phyloP scores from a whole-genome alignment of 2,888 invertebrate species.

The Megamerina dolium region DNA sequence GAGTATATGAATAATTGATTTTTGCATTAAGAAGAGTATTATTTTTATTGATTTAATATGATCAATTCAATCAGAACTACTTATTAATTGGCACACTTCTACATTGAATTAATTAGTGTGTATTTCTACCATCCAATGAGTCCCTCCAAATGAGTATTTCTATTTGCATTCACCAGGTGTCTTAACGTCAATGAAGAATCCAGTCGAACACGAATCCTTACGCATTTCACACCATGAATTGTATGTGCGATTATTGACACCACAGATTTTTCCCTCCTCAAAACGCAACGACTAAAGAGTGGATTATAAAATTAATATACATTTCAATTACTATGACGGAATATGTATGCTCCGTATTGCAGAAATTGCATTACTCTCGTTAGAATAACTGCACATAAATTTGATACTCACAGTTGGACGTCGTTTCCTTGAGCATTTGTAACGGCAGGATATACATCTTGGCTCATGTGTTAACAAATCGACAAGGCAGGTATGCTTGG shows the following conservation, averaged over 20 bases:
- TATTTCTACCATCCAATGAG: too few relatives aligned
- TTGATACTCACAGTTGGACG: constrained; percentile 33
- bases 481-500: constrained; percentile 63
- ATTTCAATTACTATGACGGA: background rate
- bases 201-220: constrained; percentile 67
- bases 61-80: too few relatives aligned
- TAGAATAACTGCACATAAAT: too few relatives aligned
- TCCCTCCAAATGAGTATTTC: too few relatives aligned
- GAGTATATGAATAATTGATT: too few relatives aligned
- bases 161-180: constrained; percentile 57
- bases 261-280: constrained; percentile 56
- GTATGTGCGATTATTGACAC: constrained; percentile 68
- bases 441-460: constrained; percentile 65
- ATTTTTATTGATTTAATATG: too few relatives aligned
- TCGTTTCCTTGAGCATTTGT: constrained; percentile 54
- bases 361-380: too few relatives aligned
- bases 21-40: too few relatives aligned
- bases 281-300: constrained; percentile 31
- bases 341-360: background rate
- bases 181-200: constrained; percentile 64
- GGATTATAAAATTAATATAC: constrained; percentile 2
- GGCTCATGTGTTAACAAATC: constrained; percentile 61
- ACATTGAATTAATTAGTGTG: too few relatives aligned
- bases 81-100: too few relatives aligned
- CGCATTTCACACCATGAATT: constrained; percentile 74